These are phyloP conservation scores for Hoplostethus atlanticus DNA, from an alignment of 2,797 vertebrate species.

Conservation along the genomic window DNA sequence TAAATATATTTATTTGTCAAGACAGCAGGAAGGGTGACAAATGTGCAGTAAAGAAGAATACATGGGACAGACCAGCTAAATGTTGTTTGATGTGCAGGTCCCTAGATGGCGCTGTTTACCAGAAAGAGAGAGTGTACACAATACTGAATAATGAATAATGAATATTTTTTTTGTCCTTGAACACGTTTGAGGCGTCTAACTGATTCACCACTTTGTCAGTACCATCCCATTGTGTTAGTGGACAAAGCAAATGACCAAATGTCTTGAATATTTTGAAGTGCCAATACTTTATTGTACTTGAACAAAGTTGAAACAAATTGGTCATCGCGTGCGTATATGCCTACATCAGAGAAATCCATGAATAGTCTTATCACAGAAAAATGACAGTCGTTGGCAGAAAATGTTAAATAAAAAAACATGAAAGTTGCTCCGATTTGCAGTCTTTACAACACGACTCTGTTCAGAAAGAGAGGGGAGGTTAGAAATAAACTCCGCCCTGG, in stretches of 20 bases:
- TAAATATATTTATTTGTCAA: no score
- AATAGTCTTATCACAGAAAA: no score
- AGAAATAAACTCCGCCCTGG: slow-evolving; percentile 64
- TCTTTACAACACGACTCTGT: background rate
- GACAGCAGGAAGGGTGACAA: no score
- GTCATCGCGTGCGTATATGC: no score
- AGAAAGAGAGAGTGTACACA: background rate
- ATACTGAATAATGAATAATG: no score
- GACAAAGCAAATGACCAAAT: slow-evolving; percentile 6
- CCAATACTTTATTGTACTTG: no score
- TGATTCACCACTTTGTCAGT: background rate
- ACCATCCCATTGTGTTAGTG: background rate
- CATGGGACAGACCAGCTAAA: background rate
- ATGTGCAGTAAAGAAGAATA: background rate
- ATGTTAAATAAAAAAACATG: no score
- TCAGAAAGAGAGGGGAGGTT: background rate
- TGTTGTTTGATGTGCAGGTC: slow-evolving; percentile 8
- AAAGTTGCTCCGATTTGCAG: no score
- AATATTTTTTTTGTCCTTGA: slow-evolving; percentile 21
- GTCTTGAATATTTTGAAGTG: background rate
- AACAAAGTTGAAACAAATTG: no score
- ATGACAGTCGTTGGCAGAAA: no score
- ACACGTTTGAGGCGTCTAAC: slow-evolving; percentile 18
- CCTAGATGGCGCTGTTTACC: slow-evolving; percentile 65
- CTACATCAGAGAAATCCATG: no score